Evolutionary conservation across 2,797 vertebrate genomes (phyloP).

Genomic region (Chelon labrosus): DNA sequence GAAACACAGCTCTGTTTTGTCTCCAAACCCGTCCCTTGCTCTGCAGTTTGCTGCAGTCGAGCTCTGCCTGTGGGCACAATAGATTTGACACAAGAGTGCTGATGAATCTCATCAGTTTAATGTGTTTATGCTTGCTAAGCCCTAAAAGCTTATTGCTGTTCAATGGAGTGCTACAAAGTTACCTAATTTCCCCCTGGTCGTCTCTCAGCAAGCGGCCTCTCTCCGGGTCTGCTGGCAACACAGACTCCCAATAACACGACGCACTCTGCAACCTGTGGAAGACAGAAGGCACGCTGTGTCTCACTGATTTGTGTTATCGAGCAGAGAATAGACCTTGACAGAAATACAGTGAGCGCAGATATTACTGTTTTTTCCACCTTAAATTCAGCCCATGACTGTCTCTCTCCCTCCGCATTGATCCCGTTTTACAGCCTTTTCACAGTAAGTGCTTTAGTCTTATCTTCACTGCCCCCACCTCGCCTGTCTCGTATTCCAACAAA

Average conservation of each 20-base stretch:
- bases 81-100: slow-evolving; percentile 87
- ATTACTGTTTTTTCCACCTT: slow-evolving; percentile 73
- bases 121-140: slow-evolving; percentile 87
- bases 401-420: slow-evolving; percentile 75
- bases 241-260: slow-evolving; percentile 62
- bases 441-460: slow-evolving; percentile 81
- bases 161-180: slow-evolving; percentile 87
- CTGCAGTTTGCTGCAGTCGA: slow-evolving; percentile 62
- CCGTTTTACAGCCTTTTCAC: slow-evolving; percentile 77
- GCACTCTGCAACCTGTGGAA: slow-evolving; percentile 72
- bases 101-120: slow-evolving; percentile 88
- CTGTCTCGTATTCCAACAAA: slow-evolving; percentile 76
- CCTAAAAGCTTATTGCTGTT: slow-evolving; percentile 87
- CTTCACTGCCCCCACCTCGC: slow-evolving; percentile 73
- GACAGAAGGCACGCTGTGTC: slow-evolving; percentile 72
- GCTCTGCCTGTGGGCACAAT: slow-evolving; percentile 78
- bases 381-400: slow-evolving; percentile 76
- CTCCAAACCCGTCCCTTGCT: slow-evolving; percentile 26
- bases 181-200: slow-evolving; percentile 80
- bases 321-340: slow-evolving; percentile 75
- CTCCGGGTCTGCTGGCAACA: slow-evolving; percentile 56
- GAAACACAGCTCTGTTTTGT: slow-evolving; percentile 33
- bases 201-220: slow-evolving; percentile 61
- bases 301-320: slow-evolving; percentile 74
- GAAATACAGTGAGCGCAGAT: slow-evolving; percentile 73